These are phyloP conservation scores for Drosophila kanapiae DNA, from an alignment of 1,140 invertebrate species.

Conservation along the genomic window DNA sequence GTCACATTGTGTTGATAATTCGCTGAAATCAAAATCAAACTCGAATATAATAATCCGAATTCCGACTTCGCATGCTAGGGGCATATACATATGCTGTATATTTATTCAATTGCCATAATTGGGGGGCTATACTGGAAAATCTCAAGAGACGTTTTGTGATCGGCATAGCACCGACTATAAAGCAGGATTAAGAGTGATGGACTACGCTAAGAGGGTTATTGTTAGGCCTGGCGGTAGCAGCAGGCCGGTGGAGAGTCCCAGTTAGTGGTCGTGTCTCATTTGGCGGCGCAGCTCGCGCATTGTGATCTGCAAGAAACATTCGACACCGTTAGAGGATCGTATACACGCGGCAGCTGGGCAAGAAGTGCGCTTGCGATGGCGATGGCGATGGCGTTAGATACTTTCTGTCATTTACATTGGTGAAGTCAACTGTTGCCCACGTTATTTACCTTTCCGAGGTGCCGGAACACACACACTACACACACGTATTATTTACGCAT, in stretches of 20 bases:
- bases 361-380: slow-evolving; percentile 2
- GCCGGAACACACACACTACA: slow-evolving; percentile 33
- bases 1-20: too few species aligned
- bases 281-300: slow-evolving; percentile 73
- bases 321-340: slow-evolving; percentile 19
- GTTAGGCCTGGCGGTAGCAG: background rate
- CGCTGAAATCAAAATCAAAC: background rate
- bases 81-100: background rate
- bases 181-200: background rate
- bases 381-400: slow-evolving; percentile 36
- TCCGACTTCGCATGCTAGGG: background rate
- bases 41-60: background rate
- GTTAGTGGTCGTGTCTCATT: slow-evolving; percentile 51
- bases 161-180: background rate
- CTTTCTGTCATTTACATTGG: slow-evolving; percentile 41
- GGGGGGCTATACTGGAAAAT: background rate
- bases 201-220: background rate
- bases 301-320: slow-evolving; percentile 66
- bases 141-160: background rate
- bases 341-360: background rate
- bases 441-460: slow-evolving; percentile 58
- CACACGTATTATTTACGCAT: slow-evolving; percentile 56
- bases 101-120: background rate
- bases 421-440: slow-evolving; percentile 39
- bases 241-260: background rate